A percentile compares a stretch with the other conserved stretches of the same genome.
phyloP scores from a whole-genome alignment of 2,888 invertebrate species.

The Charanyca ferruginea region DNA sequence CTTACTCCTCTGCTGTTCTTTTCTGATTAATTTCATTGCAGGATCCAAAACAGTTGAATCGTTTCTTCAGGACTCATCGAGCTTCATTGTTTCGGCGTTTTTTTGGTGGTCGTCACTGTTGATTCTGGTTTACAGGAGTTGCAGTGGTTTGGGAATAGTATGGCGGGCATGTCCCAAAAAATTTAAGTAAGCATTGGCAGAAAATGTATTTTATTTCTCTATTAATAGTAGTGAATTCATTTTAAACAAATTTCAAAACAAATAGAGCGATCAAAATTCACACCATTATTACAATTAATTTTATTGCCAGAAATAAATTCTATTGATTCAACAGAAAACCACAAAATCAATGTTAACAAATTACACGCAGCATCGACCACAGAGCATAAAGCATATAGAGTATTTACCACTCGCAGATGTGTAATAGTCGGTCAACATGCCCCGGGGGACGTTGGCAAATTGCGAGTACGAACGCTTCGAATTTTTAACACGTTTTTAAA shows the following conservation, averaged over 20 bases:
- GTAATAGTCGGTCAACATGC: constrained; percentile 55
- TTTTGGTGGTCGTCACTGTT: too few relatives aligned
- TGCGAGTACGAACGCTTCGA: constrained; percentile 27
- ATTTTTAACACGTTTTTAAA: constrained; percentile 56
- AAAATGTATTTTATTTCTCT: too few relatives aligned
- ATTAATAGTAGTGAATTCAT: background rate
- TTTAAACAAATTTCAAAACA: background rate
- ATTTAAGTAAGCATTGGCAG: too few relatives aligned
- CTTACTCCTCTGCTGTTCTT: too few relatives aligned
- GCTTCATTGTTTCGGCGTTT: too few relatives aligned
- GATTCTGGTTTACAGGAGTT: too few relatives aligned
- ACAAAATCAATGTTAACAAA: constrained; percentile 58
- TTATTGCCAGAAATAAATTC: constrained; percentile 11
- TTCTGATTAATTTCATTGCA: too few relatives aligned
- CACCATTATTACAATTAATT: background rate
- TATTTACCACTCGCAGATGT: constrained; percentile 46
- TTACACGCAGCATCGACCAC: constrained; percentile 36
- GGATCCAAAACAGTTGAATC: too few relatives aligned
- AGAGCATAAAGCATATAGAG: constrained; percentile 32
- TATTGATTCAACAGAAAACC: constrained; percentile 39
- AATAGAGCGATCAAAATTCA: background rate
- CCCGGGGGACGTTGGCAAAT: constrained; percentile 42
- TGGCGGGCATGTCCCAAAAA: too few relatives aligned
- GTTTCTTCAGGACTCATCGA: too few relatives aligned
- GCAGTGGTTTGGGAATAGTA: too few relatives aligned